Percentiles rank a stretch among this genome's conserved stretches.
Evolutionary conservation across 2,797 vertebrate genomes (phyloP).

Genomic region (Aldrovandia affinis): DNA sequence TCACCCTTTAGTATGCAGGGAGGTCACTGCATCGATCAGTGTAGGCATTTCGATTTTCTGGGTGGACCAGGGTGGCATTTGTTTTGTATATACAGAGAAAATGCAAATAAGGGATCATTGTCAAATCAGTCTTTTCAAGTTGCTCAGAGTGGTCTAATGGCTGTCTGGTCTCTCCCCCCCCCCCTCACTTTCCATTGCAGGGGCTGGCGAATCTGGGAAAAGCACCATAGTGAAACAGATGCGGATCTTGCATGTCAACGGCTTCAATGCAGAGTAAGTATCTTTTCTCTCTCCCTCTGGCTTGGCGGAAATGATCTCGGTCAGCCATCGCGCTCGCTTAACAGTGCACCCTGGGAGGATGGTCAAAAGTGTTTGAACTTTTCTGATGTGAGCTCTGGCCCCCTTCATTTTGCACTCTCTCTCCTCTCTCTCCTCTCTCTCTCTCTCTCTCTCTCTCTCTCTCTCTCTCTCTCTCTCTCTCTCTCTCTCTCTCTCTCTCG

Average conservation of each 20-base stretch:
- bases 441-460: neutral
- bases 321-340: too few species aligned
- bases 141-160: neutral
- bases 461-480: neutral
- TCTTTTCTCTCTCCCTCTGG: slow-evolving; percentile 23
- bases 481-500: neutral
- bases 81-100: neutral
- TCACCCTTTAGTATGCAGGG: too few species aligned
- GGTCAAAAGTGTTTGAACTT: neutral
- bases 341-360: neutral
- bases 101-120: neutral
- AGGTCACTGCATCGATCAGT: neutral
- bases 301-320: neutral
- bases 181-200: slow-evolving; percentile 68
- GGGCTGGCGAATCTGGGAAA: slow-evolving; percentile 97
- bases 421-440: neutral
- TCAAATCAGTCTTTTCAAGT: neutral
- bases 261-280: slow-evolving; percentile 99
- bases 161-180: neutral
- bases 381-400: neutral
- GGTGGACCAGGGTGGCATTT: neutral
- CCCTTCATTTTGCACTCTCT: neutral
- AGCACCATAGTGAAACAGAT: slow-evolving; percentile 99
- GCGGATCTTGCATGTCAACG: slow-evolving; percentile 97
- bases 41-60: neutral